phyloP scores from a whole-genome alignment of 2,797 vertebrate species.

The Tadarida brasiliensis region DNA sequence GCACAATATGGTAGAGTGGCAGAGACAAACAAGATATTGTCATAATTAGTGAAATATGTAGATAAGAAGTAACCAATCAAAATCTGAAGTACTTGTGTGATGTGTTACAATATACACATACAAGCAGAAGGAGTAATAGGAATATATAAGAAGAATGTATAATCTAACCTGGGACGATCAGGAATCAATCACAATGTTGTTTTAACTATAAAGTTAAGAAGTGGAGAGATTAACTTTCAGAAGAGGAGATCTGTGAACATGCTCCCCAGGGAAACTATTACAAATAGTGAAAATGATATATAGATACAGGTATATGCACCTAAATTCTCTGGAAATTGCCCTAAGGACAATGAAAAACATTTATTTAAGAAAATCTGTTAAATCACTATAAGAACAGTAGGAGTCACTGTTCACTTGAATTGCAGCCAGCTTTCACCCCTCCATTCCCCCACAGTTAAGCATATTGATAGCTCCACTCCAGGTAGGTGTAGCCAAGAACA shows the following conservation, averaged over 20 bases:
- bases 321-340: neutral
- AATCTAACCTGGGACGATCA: neutral
- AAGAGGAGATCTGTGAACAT: neutral
- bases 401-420: neutral
- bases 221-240: neutral
- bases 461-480: neutral
- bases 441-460: neutral
- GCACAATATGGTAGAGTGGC: neutral
- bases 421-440: neutral
- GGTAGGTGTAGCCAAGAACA: neutral
- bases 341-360: neutral
- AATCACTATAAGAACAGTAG: neutral
- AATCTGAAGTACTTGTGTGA: neutral
- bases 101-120: neutral
- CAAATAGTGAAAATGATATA: neutral
- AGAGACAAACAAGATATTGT: neutral
- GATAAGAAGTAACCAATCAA: neutral
- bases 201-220: neutral
- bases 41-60: neutral
- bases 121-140: neutral
- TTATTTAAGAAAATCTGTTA: neutral
- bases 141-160: neutral
- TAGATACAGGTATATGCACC: neutral
- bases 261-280: neutral
- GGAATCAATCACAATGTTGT: neutral